A percentile compares a stretch with the other conserved stretches of the same genome.
Conservation (phyloP, 2,113 vertebrate species). For the Apteryx mantelli region DNA sequence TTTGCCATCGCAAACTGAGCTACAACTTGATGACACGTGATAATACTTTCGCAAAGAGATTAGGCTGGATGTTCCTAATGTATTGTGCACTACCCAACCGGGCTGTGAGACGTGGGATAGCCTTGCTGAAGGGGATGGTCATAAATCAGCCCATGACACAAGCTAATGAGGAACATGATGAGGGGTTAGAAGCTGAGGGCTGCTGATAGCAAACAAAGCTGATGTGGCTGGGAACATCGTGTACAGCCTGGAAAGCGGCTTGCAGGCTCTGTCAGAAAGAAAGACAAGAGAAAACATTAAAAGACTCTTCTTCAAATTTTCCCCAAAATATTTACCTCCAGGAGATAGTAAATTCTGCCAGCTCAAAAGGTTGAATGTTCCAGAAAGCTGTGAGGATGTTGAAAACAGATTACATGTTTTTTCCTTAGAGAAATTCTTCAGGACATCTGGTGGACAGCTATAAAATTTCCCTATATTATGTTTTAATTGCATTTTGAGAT, state of each 20-base stretch:
- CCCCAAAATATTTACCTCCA: background rate
- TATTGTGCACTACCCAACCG: accelerated
- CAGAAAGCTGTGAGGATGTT: background rate
- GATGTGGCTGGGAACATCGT: background rate
- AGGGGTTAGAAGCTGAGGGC: background rate
- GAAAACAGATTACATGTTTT: slow-evolving; percentile 1
- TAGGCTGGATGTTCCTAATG: background rate
- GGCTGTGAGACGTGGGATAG: background rate
- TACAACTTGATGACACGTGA: background rate
- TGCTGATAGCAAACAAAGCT: background rate
- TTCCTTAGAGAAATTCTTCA: slow-evolving; percentile 53
- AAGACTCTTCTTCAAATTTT: background rate
- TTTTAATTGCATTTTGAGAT: slow-evolving; percentile 59
- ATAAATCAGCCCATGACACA: background rate
- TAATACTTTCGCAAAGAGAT: background rate
- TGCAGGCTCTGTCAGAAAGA: background rate
- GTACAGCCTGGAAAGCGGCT: background rate
- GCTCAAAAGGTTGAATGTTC: background rate
- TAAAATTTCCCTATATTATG: slow-evolving; percentile 48
- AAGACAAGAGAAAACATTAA: background rate
- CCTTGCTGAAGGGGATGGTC: background rate
- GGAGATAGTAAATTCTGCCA: background rate
- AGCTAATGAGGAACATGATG: background rate
- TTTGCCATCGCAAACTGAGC: accelerated
- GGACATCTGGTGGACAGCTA: slow-evolving; percentile 74